These are phyloP conservation scores for Erebia aethiops DNA, from an alignment of 2,888 invertebrate species.

Conservation along the genomic window DNA sequence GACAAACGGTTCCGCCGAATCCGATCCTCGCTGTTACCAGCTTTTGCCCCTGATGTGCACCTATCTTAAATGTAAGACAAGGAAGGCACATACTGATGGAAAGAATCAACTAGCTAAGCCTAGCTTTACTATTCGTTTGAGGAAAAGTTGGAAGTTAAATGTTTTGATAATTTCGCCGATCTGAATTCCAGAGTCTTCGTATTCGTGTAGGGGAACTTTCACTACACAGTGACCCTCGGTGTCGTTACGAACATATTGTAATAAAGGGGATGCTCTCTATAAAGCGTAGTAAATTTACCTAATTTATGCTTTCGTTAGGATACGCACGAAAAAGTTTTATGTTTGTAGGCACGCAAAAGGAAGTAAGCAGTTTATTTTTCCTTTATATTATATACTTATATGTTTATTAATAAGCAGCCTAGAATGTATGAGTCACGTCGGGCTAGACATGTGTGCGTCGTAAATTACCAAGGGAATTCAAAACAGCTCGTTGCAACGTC, in stretches of 20 bases:
- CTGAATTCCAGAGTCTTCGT: constrained; percentile 53
- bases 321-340: constrained; percentile 81
- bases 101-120: constrained; percentile 64
- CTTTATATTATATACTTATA: constrained; percentile 52
- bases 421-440: constrained; percentile 66
- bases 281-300: constrained; percentile 75
- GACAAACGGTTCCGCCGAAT: constrained; percentile 55
- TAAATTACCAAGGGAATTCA: constrained; percentile 63
- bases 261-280: constrained; percentile 78
- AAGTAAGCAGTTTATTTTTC: constrained; percentile 70
- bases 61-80: constrained; percentile 56
- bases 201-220: constrained; percentile 70
- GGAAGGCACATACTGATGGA: constrained; percentile 56
- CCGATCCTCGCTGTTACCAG: constrained; percentile 46
- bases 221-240: constrained; percentile 74
- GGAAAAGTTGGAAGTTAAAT: constrained; percentile 80
- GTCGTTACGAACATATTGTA: constrained; percentile 79
- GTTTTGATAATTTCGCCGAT: constrained; percentile 78
- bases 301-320: constrained; percentile 81
- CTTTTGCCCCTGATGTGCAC: constrained; percentile 48
- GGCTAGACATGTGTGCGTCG: constrained; percentile 51
- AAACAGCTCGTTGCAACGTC: constrained; percentile 60
- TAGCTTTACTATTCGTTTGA: constrained; percentile 60
- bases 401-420: constrained; percentile 71
- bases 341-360: constrained; percentile 77